phyloP scores from a whole-genome alignment of 2,113 vertebrate species.

The Eublepharis macularius region DNA sequence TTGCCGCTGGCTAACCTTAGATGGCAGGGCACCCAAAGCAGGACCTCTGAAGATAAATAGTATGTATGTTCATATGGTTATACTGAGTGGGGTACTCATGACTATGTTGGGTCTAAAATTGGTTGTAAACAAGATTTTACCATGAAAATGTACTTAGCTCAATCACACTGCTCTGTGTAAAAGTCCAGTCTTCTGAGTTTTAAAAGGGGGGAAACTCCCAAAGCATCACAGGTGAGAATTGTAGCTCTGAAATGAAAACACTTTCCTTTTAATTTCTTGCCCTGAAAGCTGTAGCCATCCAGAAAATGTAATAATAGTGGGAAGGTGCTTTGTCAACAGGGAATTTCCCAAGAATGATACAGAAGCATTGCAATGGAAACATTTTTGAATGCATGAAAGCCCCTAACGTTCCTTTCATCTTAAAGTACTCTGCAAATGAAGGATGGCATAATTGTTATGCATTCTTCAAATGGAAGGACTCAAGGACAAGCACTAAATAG shows the following conservation, averaged over 20 bases:
- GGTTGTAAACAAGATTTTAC: constrained; percentile 9
- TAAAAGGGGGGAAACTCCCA: fast-evolving
- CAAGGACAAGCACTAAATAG: background rate
- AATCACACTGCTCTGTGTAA: constrained; percentile 17
- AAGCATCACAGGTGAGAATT: constrained; percentile 4
- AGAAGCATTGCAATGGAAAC: background rate
- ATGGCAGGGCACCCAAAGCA: no score
- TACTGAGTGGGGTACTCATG: constrained; percentile 41
- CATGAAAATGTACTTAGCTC: constrained; percentile 33
- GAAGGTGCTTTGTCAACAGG: background rate
- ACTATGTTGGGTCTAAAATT: constrained; percentile 14
- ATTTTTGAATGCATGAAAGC: background rate
- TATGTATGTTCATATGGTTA: no score
- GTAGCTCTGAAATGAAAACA: constrained; percentile 10
- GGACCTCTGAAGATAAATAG: no score
- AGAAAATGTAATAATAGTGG: constrained; percentile 9
- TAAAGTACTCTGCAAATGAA: background rate
- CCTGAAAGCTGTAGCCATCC: background rate
- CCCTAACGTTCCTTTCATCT: background rate
- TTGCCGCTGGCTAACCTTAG: no score
- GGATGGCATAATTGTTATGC: background rate
- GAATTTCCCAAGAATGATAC: background rate
- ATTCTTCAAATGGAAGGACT: background rate
- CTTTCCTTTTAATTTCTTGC: constrained; percentile 8
- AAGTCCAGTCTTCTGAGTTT: constrained; percentile 29